Percentiles rank a stretch among this genome's conserved stretches.
phyloP scores from a whole-genome alignment of 2,888 invertebrate species.

The Ophraella communa region DNA sequence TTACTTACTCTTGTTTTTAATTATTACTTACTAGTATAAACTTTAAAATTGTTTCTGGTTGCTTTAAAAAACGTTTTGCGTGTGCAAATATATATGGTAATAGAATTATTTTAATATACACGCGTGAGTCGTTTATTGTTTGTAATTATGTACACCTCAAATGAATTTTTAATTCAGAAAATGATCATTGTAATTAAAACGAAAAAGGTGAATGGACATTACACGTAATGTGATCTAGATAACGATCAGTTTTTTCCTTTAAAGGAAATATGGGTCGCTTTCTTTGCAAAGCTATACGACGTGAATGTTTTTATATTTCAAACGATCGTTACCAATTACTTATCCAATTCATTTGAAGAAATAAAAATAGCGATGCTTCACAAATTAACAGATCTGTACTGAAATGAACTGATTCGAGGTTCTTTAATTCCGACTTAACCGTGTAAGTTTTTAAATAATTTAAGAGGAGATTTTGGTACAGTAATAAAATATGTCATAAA shows the following conservation, averaged over 20 bases:
- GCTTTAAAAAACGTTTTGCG: no score
- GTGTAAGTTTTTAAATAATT: no score
- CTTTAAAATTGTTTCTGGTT: no score
- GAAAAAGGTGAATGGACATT: conserved; percentile 3
- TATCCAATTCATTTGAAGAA: conserved; percentile 1
- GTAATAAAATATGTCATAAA: not conserved
- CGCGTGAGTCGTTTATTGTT: not conserved
- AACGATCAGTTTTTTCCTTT: conserved; percentile 12
- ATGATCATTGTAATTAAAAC: not conserved
- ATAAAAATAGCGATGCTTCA: not conserved
- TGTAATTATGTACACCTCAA: not conserved
- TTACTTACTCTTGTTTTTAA: no score
- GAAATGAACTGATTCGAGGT: not conserved
- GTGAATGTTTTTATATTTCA: conserved; percentile 12
- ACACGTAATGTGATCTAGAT: conserved; percentile 16
- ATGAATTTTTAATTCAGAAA: not conserved
- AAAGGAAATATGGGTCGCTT: conserved; percentile 22
- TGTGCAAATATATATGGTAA: not conserved
- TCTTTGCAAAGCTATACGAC: conserved; percentile 15
- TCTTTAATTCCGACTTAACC: no score
- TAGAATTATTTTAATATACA: not conserved
- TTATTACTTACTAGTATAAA: no score
- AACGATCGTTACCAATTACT: not conserved
- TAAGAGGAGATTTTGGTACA: not conserved
- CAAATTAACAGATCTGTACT: not conserved